Evolutionary conservation across 1,140 invertebrate genomes (phyloP).

Genomic region (Hylyphantes graminicola): DNA sequence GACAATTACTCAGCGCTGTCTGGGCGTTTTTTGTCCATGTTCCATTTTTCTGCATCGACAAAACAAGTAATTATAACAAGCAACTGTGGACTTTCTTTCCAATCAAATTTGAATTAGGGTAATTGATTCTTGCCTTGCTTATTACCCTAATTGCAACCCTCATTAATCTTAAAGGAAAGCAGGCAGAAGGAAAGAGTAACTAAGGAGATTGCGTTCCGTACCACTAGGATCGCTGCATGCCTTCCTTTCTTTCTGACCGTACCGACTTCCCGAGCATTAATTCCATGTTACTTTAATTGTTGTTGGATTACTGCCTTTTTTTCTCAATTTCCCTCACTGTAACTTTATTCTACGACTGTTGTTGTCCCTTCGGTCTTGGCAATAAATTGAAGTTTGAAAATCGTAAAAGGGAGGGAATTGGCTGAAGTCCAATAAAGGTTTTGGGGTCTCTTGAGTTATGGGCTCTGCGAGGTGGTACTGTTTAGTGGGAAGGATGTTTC

Average conservation of each 20-base stretch:
- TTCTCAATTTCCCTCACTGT: neutral
- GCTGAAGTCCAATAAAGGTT: constrained; percentile 20
- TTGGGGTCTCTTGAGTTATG: constrained; percentile 22
- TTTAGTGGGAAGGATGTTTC: constrained; percentile 10
- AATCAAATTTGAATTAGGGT: constrained; percentile 59
- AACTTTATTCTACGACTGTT: constrained; percentile 13
- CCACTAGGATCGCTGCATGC: neutral
- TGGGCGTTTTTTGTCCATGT: too few species aligned
- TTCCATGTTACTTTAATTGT: constrained; percentile 54
- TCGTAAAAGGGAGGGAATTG: constrained; percentile 14
- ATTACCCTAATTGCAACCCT: constrained; percentile 57
- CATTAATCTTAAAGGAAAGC: constrained; percentile 46
- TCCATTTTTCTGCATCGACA: constrained; percentile 9
- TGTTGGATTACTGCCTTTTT: constrained; percentile 15
- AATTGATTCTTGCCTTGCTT: constrained; percentile 55
- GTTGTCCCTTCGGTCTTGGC: neutral
- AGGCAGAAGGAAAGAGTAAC: constrained; percentile 10
- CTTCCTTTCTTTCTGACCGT: neutral
- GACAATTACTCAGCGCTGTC: too few species aligned
- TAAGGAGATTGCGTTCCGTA: constrained; percentile 34
- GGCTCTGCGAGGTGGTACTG: constrained; percentile 21
- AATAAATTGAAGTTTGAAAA: constrained; percentile 25
- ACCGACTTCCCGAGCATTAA: constrained; percentile 1
- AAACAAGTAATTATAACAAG: constrained; percentile 58
- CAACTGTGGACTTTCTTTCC: constrained; percentile 48